phyloP scores from a whole-genome alignment of 2,113 vertebrate species.

The Hydropotes inermis region DNA sequence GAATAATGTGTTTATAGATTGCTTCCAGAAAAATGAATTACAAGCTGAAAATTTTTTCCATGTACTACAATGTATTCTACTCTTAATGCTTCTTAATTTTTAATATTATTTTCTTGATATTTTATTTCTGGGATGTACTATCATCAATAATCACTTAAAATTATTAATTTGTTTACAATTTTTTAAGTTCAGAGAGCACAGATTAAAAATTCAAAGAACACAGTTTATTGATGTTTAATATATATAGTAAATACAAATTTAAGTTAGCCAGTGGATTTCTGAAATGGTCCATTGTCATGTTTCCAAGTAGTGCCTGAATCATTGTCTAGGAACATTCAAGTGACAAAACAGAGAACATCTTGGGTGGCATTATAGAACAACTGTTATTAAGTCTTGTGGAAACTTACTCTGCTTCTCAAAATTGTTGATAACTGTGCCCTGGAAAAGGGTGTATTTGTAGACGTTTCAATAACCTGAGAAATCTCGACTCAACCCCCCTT shows the following conservation, averaged over 20 bases:
- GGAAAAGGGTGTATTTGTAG: neutral
- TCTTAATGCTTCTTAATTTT: neutral
- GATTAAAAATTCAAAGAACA: neutral
- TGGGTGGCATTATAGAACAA: too few species aligned
- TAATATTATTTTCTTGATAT: too few species aligned
- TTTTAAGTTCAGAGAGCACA: neutral
- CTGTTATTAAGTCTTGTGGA: neutral
- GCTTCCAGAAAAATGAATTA: neutral
- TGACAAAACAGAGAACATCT: neutral
- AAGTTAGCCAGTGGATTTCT: neutral
- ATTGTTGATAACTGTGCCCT: too few species aligned
- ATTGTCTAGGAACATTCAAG: too few species aligned
- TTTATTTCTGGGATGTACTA: neutral
- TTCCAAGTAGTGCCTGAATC: neutral
- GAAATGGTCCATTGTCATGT: too few species aligned
- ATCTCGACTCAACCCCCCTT: neutral
- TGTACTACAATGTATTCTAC: rapidly evolving
- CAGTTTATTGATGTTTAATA: neutral
- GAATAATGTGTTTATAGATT: rapidly evolving
- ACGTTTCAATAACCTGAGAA: neutral
- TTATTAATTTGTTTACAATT: neutral
- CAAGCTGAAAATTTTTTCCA: neutral
- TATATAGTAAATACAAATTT: neutral
- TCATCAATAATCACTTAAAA: neutral
- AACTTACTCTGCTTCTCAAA: neutral